Evolutionary conservation across 2,797 vertebrate genomes (phyloP), one percentile per base, ranked within the genome.

Genomic region (Cuniculus paca): DNA sequence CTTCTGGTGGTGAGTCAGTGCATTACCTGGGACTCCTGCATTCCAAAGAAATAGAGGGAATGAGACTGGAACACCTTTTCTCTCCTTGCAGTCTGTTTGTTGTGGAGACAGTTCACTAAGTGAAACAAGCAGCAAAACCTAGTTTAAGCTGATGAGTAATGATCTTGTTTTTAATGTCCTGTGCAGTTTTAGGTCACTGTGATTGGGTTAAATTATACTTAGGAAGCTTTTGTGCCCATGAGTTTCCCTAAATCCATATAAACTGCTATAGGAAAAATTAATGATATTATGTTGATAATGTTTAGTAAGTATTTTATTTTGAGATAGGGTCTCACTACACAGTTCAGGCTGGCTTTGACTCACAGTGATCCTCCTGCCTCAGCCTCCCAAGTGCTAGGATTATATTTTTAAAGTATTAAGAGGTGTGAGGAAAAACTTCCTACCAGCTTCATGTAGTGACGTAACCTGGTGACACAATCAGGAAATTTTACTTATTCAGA

Each of bases 261-360:
- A 81, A 48, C 45, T 36, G 39, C 70, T 88, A 78, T 82, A 91
- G 56, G 81, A 91, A 61, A 28, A 87, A 72, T 48, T 90, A 96
- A 84, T 86, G 42, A 60, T 72, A 58, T 39, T 70, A 19, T 14
- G 6, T 78, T 60, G 48, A 12, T 81, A 14, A 61, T 90, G 50
- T 80, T 82, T 65, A 68, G n/a, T 86, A 58, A 61, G 42, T 83
- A 20, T 34, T 83, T 70, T 60, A 12, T 60, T 60, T 28, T 60
- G 24, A 60, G 58, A 28, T 26, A 26, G 26, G 26, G 58, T 60
- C 4, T 60, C 10, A 12, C 58, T 60, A 56, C 6, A 5, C 58
- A 60, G 58, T 60, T 60, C 24, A 60, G 24, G 26, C 58, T 60
- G 24, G 26, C 24, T 10, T 28, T 60, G 58, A 60, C 58, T 28